phyloP scores from a whole-genome alignment of 2,113 vertebrate species.

The Tenebrosternarchus preto region DNA sequence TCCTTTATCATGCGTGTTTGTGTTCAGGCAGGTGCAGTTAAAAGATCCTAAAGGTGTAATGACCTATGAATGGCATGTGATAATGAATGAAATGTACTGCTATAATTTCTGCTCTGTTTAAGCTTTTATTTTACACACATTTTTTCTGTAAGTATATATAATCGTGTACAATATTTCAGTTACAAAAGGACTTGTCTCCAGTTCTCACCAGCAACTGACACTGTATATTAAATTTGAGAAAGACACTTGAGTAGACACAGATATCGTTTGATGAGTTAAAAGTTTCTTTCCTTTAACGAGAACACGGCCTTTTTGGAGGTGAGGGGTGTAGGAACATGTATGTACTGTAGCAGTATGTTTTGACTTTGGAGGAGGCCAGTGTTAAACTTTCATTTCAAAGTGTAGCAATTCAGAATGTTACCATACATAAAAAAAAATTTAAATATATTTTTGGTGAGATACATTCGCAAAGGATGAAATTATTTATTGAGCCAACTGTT shows the following conservation, averaged over 20 bases:
- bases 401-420: conserved; percentile 9
- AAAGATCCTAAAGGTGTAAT: not conserved
- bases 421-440: not conserved
- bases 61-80: conserved; percentile 1
- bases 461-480: not conserved
- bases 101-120: not conserved
- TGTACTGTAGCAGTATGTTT: not conserved
- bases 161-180: not conserved
- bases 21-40: not conserved
- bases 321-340: not conserved
- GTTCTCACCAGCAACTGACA: conserved; percentile 33
- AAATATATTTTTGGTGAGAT: not conserved
- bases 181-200: not conserved
- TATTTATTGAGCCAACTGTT: not conserved
- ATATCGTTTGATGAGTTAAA: not conserved
- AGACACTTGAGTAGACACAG: not conserved
- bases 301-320: not conserved
- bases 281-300: not conserved
- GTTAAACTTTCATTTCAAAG: not conserved
- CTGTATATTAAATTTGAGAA: not conserved
- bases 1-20: no score
- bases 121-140: not conserved
- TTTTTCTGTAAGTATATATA: not conserved
- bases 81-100: not conserved
- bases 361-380: not conserved